Conservation (phyloP, 2,113 vertebrate genomes). For the Perca flavescens region DNA sequence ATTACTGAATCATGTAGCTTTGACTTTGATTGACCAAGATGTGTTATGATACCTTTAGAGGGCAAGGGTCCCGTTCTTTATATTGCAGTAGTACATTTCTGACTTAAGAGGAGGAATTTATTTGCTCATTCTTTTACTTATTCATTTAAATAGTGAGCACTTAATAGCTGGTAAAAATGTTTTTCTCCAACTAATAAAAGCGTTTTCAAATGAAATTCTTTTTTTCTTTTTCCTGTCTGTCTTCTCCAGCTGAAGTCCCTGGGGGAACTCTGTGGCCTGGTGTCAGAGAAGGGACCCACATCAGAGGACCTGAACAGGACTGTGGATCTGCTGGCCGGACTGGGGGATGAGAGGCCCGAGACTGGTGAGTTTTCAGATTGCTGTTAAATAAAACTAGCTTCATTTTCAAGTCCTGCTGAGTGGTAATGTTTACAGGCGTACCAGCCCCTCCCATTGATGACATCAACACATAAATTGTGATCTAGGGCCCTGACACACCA, state of each 20-base stretch:
- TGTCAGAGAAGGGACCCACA: conserved; percentile 91
- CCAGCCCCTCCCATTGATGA: background rate
- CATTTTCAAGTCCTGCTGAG: background rate
- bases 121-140: background rate
- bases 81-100: background rate
- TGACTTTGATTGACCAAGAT: background rate
- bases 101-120: background rate
- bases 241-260: conserved; percentile 89
- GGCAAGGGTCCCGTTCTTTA: background rate
- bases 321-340: conserved; percentile 94
- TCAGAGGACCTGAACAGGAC: conserved; percentile 97
- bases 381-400: background rate
- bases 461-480: background rate
- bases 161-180: too few species aligned
- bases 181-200: too few species aligned
- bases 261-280: conserved; percentile 94
- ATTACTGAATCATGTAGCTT: background rate
- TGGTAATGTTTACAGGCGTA: background rate
- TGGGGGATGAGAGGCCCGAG: conserved; percentile 94
- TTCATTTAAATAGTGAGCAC: background rate
- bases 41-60: background rate
- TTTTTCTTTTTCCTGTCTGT: background rate
- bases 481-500: background rate
- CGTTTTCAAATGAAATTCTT: background rate
- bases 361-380: conserved; percentile 84